A percentile compares a stretch with the other conserved stretches of the same genome.
These are phyloP conservation scores for Craniophora ligustri DNA, from an alignment of 2,888 invertebrate genomes.

Conservation along the genomic window DNA sequence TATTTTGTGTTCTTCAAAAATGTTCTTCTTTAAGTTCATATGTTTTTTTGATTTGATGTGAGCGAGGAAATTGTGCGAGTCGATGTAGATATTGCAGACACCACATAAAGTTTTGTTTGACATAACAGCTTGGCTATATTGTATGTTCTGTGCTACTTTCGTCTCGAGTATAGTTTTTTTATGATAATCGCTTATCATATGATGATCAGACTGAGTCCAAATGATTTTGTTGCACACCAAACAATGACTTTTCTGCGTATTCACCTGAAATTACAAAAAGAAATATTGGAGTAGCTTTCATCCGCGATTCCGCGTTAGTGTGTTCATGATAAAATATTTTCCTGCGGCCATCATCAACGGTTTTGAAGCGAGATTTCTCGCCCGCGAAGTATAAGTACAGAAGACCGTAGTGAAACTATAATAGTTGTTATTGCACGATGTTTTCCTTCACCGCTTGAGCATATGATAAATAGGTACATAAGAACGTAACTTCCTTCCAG, in stretches of 20 bases:
- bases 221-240: slow-evolving; percentile 29
- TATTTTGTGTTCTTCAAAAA: neutral
- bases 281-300: too few species aligned
- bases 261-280: slow-evolving; percentile 21
- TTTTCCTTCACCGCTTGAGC: too few species aligned
- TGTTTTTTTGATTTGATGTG: slow-evolving; percentile 12
- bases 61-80: neutral
- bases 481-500: too few species aligned
- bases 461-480: too few species aligned
- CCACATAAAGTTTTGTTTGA: slow-evolving; percentile 3
- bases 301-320: too few species aligned
- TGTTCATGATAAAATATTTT: too few species aligned
- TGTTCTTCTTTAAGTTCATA: neutral
- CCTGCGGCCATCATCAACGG: too few species aligned
- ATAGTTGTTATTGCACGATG: too few species aligned
- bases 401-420: too few species aligned
- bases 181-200: neutral
- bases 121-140: neutral
- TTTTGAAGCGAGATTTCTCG: too few species aligned
- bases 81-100: slow-evolving; percentile 13
- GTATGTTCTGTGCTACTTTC: too few species aligned
- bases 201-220: neutral
- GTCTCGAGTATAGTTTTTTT: neutral
- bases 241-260: slow-evolving; percentile 16
- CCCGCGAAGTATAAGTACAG: too few species aligned